A percentile compares a stretch with the other conserved stretches of the same genome.
Conservation (phyloP, 2,888 invertebrate species). For the Strigamia maritima region DNA sequence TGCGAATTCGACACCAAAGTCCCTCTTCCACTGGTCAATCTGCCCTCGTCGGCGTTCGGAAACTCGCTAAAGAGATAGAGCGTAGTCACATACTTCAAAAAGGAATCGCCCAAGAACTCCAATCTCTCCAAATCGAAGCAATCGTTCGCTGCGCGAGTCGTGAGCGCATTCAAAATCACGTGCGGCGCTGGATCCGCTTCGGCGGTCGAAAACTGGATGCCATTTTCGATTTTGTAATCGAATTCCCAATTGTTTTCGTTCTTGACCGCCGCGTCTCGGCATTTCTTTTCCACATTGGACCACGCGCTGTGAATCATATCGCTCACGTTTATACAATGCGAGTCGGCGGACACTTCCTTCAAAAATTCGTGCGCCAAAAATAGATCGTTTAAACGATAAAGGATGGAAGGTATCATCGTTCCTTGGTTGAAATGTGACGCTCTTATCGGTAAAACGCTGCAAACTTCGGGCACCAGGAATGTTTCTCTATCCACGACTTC, state of each 20-base stretch:
- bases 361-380: background rate
- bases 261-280: constrained; percentile 59
- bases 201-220: constrained; percentile 43
- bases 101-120: constrained; percentile 86
- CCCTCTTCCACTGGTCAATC: constrained; percentile 69
- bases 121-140: constrained; percentile 73
- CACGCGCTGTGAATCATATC: background rate
- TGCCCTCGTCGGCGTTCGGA: constrained; percentile 70
- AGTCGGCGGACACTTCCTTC: background rate
- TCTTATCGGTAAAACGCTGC: constrained; percentile 61
- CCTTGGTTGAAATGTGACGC: constrained; percentile 77
- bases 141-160: constrained; percentile 69
- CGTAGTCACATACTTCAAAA: constrained; percentile 74
- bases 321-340: background rate
- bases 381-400: constrained; percentile 64
- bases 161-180: constrained; percentile 60
- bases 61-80: constrained; percentile 69
- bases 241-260: constrained; percentile 46
- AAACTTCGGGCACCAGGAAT: constrained; percentile 82
- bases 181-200: background rate
- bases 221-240: background rate
- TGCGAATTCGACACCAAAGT: constrained; percentile 78
- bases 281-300: constrained; percentile 55
- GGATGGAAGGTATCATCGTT: constrained; percentile 73
- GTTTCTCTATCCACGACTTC: constrained; percentile 51